Evolutionary conservation across 2,888 invertebrate genomes (phyloP).

Genomic region (Metopia argyrocephala): DNA sequence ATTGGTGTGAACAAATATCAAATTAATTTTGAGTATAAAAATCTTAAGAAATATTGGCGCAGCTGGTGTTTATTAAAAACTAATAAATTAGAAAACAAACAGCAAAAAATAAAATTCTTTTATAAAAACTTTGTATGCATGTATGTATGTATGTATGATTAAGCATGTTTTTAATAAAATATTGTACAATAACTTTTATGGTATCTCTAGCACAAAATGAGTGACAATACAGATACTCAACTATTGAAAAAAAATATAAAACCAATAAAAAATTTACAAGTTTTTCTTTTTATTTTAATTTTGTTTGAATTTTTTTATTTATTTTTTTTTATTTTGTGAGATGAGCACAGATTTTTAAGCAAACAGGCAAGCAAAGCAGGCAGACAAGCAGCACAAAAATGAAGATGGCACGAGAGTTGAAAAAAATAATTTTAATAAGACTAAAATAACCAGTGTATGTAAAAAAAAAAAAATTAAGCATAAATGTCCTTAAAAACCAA

Average conservation of each 20-base stretch:
- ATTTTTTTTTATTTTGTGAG: slow-evolving; percentile 59
- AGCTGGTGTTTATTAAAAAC: too few species aligned
- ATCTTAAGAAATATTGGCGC: too few species aligned
- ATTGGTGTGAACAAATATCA: too few species aligned
- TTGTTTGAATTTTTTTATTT: neutral
- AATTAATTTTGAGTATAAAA: too few species aligned
- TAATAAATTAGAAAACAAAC: too few species aligned
- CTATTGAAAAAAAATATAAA: slow-evolving; percentile 27
- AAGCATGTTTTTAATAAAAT: too few species aligned
- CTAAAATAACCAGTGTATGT: neutral
- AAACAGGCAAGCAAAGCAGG: slow-evolving; percentile 74
- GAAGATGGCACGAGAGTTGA: slow-evolving; percentile 66
- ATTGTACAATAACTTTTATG: too few species aligned
- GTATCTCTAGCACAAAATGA: slow-evolving; percentile 44
- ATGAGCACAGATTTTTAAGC: slow-evolving; percentile 71
- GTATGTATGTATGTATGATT: too few species aligned
- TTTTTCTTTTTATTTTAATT: neutral
- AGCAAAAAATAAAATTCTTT: too few species aligned
- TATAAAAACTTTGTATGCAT: too few species aligned
- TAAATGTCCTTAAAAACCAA: neutral
- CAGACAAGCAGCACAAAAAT: slow-evolving; percentile 70
- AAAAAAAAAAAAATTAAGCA: neutral
- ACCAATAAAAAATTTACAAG: neutral
- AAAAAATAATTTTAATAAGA: slow-evolving; percentile 21
- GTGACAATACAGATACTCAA: slow-evolving; percentile 40